Evolutionary conservation across 2,113 vertebrate species (phyloP).

Genomic region (Bungarus multicinctus): DNA sequence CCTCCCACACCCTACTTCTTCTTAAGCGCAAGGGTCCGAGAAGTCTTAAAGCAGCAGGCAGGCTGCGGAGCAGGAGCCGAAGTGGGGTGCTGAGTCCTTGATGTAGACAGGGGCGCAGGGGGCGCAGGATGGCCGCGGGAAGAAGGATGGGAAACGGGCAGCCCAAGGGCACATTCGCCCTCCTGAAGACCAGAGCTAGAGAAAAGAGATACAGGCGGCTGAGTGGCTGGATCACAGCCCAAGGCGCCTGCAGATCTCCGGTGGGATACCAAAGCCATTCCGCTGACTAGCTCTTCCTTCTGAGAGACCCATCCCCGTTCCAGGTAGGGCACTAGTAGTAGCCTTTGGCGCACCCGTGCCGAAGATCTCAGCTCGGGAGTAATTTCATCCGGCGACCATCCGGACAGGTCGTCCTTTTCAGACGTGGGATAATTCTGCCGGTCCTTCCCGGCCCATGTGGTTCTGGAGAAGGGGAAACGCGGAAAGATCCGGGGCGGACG

Average conservation of each 20-base stretch:
- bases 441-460: not conserved
- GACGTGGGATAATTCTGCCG: not conserved
- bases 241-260: not conserved
- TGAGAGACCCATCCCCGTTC: not conserved
- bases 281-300: not conserved
- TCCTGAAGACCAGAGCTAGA: slow-evolving; percentile 40
- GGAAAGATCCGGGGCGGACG: not conserved
- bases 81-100: not conserved
- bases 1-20: not conserved
- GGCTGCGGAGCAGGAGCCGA: not conserved
- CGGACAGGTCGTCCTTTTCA: not conserved
- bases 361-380: not conserved
- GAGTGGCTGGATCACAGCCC: slow-evolving; percentile 13
- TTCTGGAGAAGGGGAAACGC: slow-evolving; percentile 5
- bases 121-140: not conserved
- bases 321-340: not conserved
- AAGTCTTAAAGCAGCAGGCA: not conserved
- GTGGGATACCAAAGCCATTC: not conserved
- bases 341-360: not conserved
- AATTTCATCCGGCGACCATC: not conserved
- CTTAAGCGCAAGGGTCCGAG: slow-evolving; percentile 4
- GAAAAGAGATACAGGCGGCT: slow-evolving; percentile 37
- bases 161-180: slow-evolving; percentile 26
- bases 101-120: not conserved
- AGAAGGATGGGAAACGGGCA: slow-evolving; percentile 47